phyloP scores from a whole-genome alignment of 2,797 vertebrate genomes.

The Okamejei kenojei region DNA sequence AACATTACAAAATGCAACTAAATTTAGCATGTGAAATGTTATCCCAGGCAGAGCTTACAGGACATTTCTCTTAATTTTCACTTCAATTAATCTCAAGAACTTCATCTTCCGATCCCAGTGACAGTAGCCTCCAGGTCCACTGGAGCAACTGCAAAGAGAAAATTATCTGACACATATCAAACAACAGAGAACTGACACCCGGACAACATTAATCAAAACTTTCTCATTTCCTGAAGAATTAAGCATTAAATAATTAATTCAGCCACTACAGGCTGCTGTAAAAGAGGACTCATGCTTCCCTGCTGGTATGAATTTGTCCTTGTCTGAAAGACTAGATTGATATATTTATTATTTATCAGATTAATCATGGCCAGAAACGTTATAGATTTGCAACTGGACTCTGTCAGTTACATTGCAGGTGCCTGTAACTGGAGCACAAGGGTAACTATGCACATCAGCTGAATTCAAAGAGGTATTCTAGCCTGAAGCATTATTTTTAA shows the following conservation, averaged over 20 bases:
- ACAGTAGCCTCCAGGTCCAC: conserved; percentile 85
- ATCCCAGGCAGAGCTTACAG: conserved; percentile 62
- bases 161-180: conserved; percentile 94
- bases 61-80: conserved; percentile 70
- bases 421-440: conserved; percentile 53
- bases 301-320: conserved; percentile 99
- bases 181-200: conserved; percentile 80
- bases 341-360: conserved; percentile 99
- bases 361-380: conserved; percentile 93
- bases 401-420: conserved; percentile 57
- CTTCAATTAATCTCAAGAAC: conserved; percentile 88
- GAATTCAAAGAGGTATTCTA: conserved; percentile 48
- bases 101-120: conserved; percentile 78
- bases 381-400: conserved; percentile 74
- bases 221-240: conserved; percentile 97
- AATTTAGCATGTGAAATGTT: conserved; percentile 56
- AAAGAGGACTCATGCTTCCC: conserved; percentile 85
- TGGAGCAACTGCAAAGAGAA: conserved; percentile 61
- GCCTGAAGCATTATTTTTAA: conserved; percentile 54
- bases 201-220: conserved; percentile 98
- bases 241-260: conserved; percentile 99
- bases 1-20: conserved; percentile 64
- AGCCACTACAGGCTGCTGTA: conserved; percentile 84
- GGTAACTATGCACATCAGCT: conserved; percentile 51
- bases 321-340: conserved; percentile 99